phyloP scores from a whole-genome alignment of 2,113 vertebrate genomes.

The Calidris pygmaea region DNA sequence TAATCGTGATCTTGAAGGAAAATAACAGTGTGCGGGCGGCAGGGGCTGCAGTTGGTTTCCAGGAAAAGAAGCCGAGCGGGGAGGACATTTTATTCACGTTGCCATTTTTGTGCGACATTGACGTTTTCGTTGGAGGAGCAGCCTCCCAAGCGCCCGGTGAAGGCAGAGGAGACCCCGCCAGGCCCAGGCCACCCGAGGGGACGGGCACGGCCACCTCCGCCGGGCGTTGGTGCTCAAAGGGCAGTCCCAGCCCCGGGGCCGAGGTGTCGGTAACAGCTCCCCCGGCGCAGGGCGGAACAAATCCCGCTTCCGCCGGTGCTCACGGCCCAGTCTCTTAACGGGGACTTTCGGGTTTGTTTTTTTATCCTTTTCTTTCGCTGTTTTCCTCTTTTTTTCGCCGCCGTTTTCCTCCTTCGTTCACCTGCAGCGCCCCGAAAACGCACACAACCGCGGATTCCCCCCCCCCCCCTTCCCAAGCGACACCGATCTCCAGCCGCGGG shows the following conservation, averaged over 20 bases:
- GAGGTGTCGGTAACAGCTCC: too few species aligned
- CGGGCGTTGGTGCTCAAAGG: not conserved
- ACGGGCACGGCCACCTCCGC: not conserved
- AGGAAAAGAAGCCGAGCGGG: not conserved
- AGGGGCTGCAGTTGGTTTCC: not conserved
- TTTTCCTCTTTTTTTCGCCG: too few species aligned
- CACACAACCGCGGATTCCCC: not conserved
- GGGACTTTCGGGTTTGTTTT: not conserved
- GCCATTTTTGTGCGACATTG: too few species aligned
- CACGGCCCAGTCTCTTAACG: not conserved
- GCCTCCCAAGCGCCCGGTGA: accelerated
- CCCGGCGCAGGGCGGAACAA: too few species aligned
- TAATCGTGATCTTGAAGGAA: not conserved
- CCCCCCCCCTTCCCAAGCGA: not conserved
- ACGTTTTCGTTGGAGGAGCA: not conserved
- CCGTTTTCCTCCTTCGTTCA: accelerated
- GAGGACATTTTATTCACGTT: not conserved
- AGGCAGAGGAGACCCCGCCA: not conserved
- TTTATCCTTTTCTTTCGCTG: too few species aligned
- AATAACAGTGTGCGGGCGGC: accelerated
- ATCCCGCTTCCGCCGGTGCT: not conserved
- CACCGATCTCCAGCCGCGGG: not conserved
- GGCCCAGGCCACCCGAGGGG: not conserved
- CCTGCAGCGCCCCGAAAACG: not conserved
- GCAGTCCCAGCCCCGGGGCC: not conserved